phyloP scores from a whole-genome alignment of 1,140 invertebrate species.

The Scaptodrosophila lebanonensis region DNA sequence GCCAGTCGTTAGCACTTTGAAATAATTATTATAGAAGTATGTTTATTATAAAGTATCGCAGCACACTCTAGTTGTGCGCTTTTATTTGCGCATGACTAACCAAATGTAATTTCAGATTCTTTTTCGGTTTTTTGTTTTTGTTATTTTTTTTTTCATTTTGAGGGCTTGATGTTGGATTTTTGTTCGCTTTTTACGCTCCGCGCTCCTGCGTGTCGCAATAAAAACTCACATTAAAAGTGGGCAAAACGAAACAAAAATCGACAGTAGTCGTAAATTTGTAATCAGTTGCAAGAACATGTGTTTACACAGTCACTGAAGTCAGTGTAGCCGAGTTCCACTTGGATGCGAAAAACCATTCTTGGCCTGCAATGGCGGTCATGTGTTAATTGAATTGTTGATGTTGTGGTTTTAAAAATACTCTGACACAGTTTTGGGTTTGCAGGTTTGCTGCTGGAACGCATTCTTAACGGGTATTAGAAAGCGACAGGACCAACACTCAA shows the following conservation, averaged over 20 bases:
- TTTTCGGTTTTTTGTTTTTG: conserved; percentile 2
- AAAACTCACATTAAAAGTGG: conserved; percentile 38
- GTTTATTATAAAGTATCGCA: conserved; percentile 16
- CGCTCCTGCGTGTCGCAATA: conserved; percentile 61
- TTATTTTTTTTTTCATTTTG: conserved; percentile 53
- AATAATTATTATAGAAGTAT: conserved; percentile 59
- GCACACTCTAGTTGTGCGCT: conserved; percentile 24
- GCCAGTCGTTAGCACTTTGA: conserved; percentile 29
- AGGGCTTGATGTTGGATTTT: conserved; percentile 14
- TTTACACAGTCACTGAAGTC: conserved; percentile 44
- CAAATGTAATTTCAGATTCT: conserved; percentile 72
- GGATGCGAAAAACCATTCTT: conserved; percentile 24
- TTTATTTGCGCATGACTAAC: conserved; percentile 72
- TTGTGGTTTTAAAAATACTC: conserved; percentile 49
- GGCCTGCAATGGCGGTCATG: conserved; percentile 41
- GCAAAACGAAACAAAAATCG: conserved; percentile 49
- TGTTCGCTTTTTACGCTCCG: conserved; percentile 24
- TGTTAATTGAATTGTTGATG: conserved; percentile 59
- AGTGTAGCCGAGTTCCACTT: conserved; percentile 19
- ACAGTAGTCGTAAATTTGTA: conserved; percentile 68
- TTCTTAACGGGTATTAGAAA: conserved; percentile 44
- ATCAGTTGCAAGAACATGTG: conserved; percentile 72
- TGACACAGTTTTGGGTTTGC: conserved; percentile 48
- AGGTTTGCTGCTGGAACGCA: conserved; percentile 11
- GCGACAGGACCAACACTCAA: conserved; percentile 21